A percentile compares a stretch with the other conserved stretches of the same genome.
phyloP scores from a whole-genome alignment of 2,888 invertebrate genomes.

The Rhagonycha fulva region DNA sequence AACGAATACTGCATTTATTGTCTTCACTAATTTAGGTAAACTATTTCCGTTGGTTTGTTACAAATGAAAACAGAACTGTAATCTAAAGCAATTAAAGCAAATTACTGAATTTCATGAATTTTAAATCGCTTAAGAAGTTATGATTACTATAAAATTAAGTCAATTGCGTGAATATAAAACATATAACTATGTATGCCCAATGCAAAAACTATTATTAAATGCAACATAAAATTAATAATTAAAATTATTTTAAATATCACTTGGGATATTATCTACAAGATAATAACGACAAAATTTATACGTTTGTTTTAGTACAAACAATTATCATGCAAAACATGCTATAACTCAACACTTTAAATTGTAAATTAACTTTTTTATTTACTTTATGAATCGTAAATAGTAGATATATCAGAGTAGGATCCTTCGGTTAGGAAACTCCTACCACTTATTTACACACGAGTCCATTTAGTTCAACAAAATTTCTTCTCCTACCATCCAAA shows the following conservation, averaged over 20 bases:
- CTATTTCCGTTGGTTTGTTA: slow-evolving; percentile 32
- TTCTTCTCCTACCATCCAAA: background rate
- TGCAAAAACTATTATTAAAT: background rate
- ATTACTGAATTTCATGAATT: slow-evolving; percentile 19
- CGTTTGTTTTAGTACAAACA: background rate
- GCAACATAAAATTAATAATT: background rate
- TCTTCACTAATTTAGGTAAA: slow-evolving; percentile 33
- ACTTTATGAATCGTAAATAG: background rate
- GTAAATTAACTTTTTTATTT: background rate
- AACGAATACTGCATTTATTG: slow-evolving; percentile 33
- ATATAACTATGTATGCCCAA: background rate
- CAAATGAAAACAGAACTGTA: slow-evolving; percentile 4
- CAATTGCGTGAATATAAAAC: slow-evolving; percentile 2
- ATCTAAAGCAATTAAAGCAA: slow-evolving; percentile 12
- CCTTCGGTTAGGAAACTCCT: background rate
- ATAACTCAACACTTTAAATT: background rate
- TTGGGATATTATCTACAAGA: background rate
- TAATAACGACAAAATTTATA: background rate
- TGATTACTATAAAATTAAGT: slow-evolving; percentile 6
- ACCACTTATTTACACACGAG: background rate
- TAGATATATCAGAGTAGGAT: background rate
- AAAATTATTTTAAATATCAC: background rate
- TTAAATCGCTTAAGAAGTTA: background rate
- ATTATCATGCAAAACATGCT: background rate
- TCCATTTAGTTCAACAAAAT: too few species aligned